Percentiles rank a stretch among this genome's conserved stretches.
These are phyloP conservation scores for Phocoena sinus DNA, from an alignment of 2,113 vertebrate genomes.

Conservation along the genomic window DNA sequence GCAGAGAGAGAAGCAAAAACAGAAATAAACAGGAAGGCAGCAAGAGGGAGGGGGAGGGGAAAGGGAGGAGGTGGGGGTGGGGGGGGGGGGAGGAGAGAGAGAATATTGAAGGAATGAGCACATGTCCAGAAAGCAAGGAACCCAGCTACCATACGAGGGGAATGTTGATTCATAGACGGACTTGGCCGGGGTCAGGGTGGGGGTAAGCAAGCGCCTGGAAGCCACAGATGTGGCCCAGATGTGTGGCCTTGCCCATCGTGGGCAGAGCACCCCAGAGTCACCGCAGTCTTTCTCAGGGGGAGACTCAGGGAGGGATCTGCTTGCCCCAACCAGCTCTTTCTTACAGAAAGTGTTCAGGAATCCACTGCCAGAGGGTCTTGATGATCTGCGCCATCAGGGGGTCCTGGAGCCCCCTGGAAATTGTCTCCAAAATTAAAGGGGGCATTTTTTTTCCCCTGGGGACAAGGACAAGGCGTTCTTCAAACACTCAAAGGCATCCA, in stretches of 20 bases:
- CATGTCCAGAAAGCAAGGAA: neutral
- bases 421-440: neutral
- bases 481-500: neutral
- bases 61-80: accelerated
- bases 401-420: neutral
- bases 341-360: neutral
- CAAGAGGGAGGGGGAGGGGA: neutral
- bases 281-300: neutral
- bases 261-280: neutral
- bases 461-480: neutral
- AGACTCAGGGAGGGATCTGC: too few relatives aligned
- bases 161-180: neutral
- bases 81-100: accelerated
- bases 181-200: neutral
- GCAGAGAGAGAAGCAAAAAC: neutral
- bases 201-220: neutral
- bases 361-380: neutral
- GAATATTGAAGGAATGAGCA: too few relatives aligned
- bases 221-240: conserved; percentile 30
- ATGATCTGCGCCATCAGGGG: too few relatives aligned
- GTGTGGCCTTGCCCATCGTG: neutral
- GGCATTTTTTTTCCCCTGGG: too few relatives aligned
- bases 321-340: neutral
- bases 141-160: neutral
- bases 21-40: too few relatives aligned